phyloP scores from a whole-genome alignment of 2,888 invertebrate genomes.

The Caenorhabditis doughertyi region DNA sequence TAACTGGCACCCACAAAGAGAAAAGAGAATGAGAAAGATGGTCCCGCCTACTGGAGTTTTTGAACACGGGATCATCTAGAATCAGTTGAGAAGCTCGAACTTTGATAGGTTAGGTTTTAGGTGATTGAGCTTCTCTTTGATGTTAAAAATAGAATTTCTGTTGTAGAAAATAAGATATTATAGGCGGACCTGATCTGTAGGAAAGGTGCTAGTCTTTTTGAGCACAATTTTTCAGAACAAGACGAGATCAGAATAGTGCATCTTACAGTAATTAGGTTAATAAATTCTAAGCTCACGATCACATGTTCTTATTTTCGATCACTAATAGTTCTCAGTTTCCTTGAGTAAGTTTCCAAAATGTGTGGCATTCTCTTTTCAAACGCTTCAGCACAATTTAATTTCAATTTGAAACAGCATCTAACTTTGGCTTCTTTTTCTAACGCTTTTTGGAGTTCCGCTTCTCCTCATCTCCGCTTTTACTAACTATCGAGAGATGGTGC shows the following conservation, averaged over 20 bases:
- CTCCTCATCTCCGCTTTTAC: constrained; percentile 23
- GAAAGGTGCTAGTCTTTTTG: too few relatives aligned
- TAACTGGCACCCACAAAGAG: constrained; percentile 8
- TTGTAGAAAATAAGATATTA: too few relatives aligned
- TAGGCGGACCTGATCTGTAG: too few relatives aligned
- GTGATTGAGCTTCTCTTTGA: too few relatives aligned
- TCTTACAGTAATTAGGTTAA: too few relatives aligned
- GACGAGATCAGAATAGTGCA: too few relatives aligned
- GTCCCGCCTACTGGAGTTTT: too few relatives aligned
- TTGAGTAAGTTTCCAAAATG: background rate
- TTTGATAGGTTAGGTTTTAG: constrained; percentile 11
- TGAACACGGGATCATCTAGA: constrained; percentile 24
- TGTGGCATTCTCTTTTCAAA: constrained; percentile 22
- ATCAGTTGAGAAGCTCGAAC: background rate
- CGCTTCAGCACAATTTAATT: constrained; percentile 18
- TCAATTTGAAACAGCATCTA: constrained; percentile 1
- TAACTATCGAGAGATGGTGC: constrained; percentile 52
- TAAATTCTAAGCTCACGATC: too few relatives aligned
- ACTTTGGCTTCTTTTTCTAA: constrained; percentile 22
- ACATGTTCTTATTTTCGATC: too few relatives aligned
- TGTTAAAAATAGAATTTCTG: too few relatives aligned
- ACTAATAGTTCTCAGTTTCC: background rate
- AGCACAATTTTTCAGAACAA: too few relatives aligned
- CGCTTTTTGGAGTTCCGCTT: constrained; percentile 47
- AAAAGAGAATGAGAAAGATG: constrained; percentile 1